Conservation (phyloP, 2,113 vertebrate genomes). For the Pycnonotus jocosus region DNA sequence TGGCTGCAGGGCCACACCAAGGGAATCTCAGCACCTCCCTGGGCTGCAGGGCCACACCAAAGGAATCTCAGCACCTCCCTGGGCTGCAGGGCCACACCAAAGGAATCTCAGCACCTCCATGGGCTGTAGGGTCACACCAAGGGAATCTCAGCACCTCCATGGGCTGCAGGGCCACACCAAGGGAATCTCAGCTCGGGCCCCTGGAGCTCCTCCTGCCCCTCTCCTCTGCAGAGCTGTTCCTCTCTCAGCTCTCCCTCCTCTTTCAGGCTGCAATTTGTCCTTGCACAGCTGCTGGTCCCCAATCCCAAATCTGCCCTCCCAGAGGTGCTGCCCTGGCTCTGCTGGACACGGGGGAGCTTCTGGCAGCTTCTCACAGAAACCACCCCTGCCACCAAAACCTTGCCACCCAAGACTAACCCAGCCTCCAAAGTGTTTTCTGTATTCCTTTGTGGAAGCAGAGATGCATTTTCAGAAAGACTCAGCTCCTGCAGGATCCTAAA, state of each 20-base stretch:
- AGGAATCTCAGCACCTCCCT: too few relatives aligned
- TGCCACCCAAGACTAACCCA: accelerated
- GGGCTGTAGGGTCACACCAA: too few relatives aligned
- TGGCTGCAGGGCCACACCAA: too few relatives aligned
- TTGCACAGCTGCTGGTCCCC: neutral
- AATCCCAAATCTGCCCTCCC: accelerated
- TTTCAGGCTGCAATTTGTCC: neutral
- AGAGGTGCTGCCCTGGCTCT: neutral
- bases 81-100: too few relatives aligned
- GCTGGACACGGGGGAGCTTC: neutral
- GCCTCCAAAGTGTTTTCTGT: neutral
- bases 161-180: neutral
- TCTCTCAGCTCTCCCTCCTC: neutral
- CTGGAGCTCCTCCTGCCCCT: neutral
- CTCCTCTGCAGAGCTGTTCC: neutral
- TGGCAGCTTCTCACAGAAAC: neutral
- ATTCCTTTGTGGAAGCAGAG: conserved; percentile 4
- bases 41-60: too few relatives aligned
- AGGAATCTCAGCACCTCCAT: too few relatives aligned
- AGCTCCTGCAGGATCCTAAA: conserved; percentile 68
- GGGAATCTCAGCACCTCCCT: too few relatives aligned
- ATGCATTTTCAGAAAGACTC: conserved; percentile 45
- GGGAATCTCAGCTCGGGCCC: accelerated
- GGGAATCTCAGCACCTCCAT: neutral
- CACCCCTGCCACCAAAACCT: neutral